Evolutionary conservation across 2,888 invertebrate species (phyloP), one percentile per base, ranked within the genome.

Genomic region (Antitype chi): DNA sequence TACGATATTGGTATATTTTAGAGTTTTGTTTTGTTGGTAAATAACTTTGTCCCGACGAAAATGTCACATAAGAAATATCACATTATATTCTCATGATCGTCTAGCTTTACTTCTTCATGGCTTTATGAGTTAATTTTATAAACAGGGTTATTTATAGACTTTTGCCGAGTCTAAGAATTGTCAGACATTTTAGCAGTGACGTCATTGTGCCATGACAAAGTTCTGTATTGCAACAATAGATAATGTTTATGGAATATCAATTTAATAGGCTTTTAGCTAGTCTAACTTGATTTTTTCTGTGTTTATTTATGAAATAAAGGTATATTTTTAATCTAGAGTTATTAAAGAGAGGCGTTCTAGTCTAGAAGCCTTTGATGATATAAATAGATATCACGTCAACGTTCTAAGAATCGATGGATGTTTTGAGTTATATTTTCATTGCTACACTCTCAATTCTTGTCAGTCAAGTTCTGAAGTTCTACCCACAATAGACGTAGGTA

Each of bases 11-110:
- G 87, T 90, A 90, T 92, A 90, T 92, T 91, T 92, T 91, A 90
- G 87, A 90, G 89, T 91, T 91, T 90, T 90, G 91, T 91, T 93
- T 91, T 94, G 94, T 93, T 92, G 77, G 92, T 94, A 94, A 94
- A 94, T 94, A 94, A 91, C 83, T 90, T 89, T 80, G 80, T 81
- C 78, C 72, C 64, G 76, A 80, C 66, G 47, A 82, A 86, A 87
- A 83, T 82, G 75, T 82, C 82, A 74, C 59, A 78, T 70, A 72
- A 76, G 72, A 86, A 79, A 86, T 72, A 67, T 63, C 32, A 72
- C 62, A 64, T 77, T 63, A 76, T 55, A 25, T 66, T 43, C 53
- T 5, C 28, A 72, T 72, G 76, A 69, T 59, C 6, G 17, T 66
- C 71, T 62, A 28, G 49, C 70, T 62, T 62, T 52, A n/a, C 62